Conservation (phyloP, 2,888 invertebrate species). For the Pherbina coryleti region DNA sequence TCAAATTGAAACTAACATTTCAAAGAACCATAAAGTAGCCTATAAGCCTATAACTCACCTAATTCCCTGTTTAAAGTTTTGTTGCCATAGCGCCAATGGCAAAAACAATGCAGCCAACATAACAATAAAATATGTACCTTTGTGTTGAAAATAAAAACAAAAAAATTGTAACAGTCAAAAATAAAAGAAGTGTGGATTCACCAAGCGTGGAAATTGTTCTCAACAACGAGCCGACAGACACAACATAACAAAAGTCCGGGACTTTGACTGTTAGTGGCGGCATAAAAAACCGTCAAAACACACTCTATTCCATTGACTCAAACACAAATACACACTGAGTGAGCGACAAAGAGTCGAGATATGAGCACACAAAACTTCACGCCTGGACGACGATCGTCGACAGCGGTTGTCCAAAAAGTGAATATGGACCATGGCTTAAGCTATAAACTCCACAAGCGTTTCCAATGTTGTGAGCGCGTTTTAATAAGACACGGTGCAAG, state of each 20-base stretch:
- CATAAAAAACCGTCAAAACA: constrained; percentile 26
- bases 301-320: background rate
- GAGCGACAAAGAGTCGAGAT: constrained; percentile 28
- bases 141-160: constrained; percentile 19
- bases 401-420: constrained; percentile 28
- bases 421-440: constrained; percentile 25
- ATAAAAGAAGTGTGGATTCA: constrained; percentile 13
- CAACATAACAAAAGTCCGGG: constrained; percentile 5
- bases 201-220: constrained; percentile 37
- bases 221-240: constrained; percentile 30
- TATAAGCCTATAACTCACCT: too few relatives aligned
- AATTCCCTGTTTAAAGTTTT: background rate
- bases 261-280: constrained; percentile 16
- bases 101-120: constrained; percentile 23
- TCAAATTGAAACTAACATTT: background rate
- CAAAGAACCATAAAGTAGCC: background rate
- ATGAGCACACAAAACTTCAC: constrained; percentile 47
- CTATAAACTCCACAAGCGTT: background rate
- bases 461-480: background rate
- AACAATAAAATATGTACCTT: constrained; percentile 3
- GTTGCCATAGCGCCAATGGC: constrained; percentile 26
- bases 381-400: constrained; percentile 45
- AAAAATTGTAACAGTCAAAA: background rate
- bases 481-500: too few relatives aligned
- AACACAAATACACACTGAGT: constrained; percentile 28